Evolutionary conservation across 2,888 invertebrate species (phyloP).

Genomic region (Zygothrica quintamaculata): DNA sequence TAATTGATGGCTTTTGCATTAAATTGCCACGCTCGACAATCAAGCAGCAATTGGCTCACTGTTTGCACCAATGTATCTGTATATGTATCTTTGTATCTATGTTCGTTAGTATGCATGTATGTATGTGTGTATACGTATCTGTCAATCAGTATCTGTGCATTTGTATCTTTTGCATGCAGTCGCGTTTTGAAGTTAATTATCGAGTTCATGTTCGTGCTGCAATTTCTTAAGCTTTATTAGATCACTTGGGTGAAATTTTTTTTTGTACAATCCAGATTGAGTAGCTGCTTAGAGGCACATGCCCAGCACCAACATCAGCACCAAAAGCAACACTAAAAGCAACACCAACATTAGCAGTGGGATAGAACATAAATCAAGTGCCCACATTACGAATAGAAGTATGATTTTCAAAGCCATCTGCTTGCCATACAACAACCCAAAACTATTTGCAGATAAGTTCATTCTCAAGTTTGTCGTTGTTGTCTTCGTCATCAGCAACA

Average conservation of each 20-base stretch:
- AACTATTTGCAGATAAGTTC: constrained; percentile 31
- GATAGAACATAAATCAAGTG: constrained; percentile 52
- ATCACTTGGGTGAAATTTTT: constrained; percentile 57
- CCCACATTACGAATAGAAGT: constrained; percentile 35
- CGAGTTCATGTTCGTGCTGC: constrained; percentile 76
- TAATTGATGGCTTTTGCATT: constrained; percentile 81
- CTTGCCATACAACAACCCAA: constrained; percentile 38
- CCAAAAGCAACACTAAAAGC: constrained; percentile 8
- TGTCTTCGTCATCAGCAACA: too few relatives aligned
- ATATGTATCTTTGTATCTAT: constrained; percentile 48
- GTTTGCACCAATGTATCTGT: constrained; percentile 1
- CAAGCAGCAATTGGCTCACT: constrained; percentile 46
- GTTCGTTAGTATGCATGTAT: constrained; percentile 36
- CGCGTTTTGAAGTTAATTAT: constrained; percentile 73
- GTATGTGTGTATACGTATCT: constrained; percentile 8
- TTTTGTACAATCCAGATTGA: constrained; percentile 41
- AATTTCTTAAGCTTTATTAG: constrained; percentile 75
- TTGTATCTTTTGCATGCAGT: constrained; percentile 65
- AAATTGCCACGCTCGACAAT: constrained; percentile 74
- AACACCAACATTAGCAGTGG: constrained; percentile 40
- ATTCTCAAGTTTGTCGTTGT: constrained; percentile 12
- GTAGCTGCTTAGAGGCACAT: constrained; percentile 2
- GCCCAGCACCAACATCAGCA: constrained; percentile 34
- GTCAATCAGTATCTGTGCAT: constrained; percentile 29
- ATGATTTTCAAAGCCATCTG: constrained; percentile 53